Conservation (phyloP, 2,113 vertebrate genomes). For the Myodes glareolus region DNA sequence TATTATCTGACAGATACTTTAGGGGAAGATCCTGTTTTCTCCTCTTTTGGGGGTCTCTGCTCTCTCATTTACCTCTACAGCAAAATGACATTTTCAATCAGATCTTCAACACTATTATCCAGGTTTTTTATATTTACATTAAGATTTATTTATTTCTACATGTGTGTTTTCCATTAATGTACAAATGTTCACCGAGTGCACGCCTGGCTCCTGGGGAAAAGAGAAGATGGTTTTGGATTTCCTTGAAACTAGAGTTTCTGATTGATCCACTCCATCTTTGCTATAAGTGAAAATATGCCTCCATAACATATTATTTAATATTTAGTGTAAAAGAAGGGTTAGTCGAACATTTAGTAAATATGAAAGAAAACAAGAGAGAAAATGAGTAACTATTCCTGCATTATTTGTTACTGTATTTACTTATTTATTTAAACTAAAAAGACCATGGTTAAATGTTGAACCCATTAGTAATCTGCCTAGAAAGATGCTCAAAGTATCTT, state of each 20-base stretch:
- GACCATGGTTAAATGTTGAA: not conserved
- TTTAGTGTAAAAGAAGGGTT: not conserved
- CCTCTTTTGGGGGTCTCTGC: not conserved
- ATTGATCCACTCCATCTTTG: not conserved
- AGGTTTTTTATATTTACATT: not conserved
- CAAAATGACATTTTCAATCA: not conserved
- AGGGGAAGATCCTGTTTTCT: not conserved
- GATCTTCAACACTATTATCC: not conserved
- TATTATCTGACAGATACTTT: not conserved
- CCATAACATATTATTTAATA: not conserved
- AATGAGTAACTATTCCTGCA: not conserved
- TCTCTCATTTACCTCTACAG: not conserved
- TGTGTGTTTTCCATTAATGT: not conserved
- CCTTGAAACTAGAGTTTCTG: not conserved
- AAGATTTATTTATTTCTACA: not conserved
- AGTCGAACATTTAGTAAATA: not conserved
- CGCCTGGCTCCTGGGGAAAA: not conserved
- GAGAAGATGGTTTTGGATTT: not conserved
- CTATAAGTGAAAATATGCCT: not conserved
- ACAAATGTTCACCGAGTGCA: not conserved
- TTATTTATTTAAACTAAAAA: not conserved
- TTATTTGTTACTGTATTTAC: not conserved
- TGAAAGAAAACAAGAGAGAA: not conserved
- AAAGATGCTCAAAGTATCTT: not conserved
- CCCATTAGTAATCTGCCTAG: not conserved